phyloP scores from a whole-genome alignment of 2,797 vertebrate genomes.

The Chaetodon trifasciatus region DNA sequence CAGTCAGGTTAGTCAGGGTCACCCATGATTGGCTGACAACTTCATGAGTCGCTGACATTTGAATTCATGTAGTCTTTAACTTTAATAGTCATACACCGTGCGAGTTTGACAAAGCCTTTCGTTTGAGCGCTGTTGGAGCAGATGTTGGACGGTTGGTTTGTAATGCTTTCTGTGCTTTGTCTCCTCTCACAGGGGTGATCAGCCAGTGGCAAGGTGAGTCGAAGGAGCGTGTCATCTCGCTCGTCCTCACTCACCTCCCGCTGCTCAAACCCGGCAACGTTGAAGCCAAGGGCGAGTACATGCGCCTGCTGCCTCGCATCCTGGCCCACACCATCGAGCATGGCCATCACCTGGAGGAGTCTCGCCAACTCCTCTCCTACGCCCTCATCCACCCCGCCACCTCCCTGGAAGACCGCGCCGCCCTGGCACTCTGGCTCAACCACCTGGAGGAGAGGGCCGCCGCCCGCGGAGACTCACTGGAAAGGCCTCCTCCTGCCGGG shows the following conservation, averaged over 20 bases:
- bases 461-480: constrained; percentile 90
- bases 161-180: neutral
- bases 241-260: constrained; percentile 95
- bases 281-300: constrained; percentile 97
- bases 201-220: constrained; percentile 97
- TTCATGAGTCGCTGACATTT: neutral
- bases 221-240: constrained; percentile 96
- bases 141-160: neutral
- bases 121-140: neutral
- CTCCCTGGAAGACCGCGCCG: constrained; percentile 94
- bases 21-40: neutral
- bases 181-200: constrained; percentile 88
- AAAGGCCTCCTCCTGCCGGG: constrained; percentile 87
- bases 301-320: constrained; percentile 97
- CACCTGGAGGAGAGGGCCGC: constrained; percentile 95
- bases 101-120: neutral
- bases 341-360: constrained; percentile 97
- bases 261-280: constrained; percentile 96
- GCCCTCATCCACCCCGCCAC: constrained; percentile 98
- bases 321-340: constrained; percentile 98
- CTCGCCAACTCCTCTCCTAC: constrained; percentile 96
- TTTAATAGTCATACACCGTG: neutral
- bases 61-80: neutral
- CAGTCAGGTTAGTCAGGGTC: neutral
- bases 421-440: constrained; percentile 97